These are phyloP conservation scores for Atta cephalotes DNA, from an alignment of 1,140 invertebrate genomes.

Conservation along the genomic window DNA sequence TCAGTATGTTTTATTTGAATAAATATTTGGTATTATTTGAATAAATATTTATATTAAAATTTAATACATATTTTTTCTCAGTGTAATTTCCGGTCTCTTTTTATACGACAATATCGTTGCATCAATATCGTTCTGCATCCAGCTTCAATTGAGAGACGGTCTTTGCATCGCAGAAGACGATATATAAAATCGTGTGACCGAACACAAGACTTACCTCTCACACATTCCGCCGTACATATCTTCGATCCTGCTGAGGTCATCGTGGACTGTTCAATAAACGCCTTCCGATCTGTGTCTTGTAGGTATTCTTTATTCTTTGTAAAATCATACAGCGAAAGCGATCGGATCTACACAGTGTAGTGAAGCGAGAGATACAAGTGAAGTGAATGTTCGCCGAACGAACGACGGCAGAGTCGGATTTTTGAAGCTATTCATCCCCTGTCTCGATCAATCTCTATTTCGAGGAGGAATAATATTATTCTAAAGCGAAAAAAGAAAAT, in stretches of 20 bases:
- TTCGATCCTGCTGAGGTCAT: neutral
- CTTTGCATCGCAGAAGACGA: neutral
- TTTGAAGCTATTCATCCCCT: neutral
- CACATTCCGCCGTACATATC: neutral
- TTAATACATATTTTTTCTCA: no score
- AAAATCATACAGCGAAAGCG: conserved; percentile 80
- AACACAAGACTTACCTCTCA: neutral
- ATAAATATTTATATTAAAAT: no score
- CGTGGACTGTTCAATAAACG: conserved; percentile 55
- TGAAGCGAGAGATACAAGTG: conserved; percentile 75
- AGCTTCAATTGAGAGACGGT: neutral
- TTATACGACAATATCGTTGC: neutral
- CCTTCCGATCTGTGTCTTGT: conserved; percentile 62
- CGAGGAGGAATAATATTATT: neutral
- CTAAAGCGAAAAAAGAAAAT: neutral
- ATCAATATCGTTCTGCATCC: neutral
- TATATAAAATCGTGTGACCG: neutral
- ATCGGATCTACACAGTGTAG: conserved; percentile 76
- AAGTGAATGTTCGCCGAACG: conserved; percentile 71
- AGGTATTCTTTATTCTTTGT: conserved; percentile 79
- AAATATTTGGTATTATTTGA: no score
- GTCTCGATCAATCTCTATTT: neutral
- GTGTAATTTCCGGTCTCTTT: neutral
- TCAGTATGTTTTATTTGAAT: no score
- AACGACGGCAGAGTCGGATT: conserved; percentile 56